Evolutionary conservation across 1,140 invertebrate genomes (phyloP).

Genomic region (Eueides isabella): DNA sequence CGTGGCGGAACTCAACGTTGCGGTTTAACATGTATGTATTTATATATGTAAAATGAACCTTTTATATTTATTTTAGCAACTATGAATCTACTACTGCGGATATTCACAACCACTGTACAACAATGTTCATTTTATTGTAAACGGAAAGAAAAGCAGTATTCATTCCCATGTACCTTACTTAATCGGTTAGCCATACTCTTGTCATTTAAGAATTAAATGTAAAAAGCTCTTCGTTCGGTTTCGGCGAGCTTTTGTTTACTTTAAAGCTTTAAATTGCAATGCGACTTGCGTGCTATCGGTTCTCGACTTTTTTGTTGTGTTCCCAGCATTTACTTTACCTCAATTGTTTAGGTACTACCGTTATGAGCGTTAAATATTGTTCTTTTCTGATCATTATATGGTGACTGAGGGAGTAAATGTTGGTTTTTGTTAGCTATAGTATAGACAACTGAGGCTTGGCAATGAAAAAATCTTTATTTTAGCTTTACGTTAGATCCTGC

Average conservation of each 20-base stretch:
- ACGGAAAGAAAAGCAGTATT: background rate
- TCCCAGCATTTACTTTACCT: background rate
- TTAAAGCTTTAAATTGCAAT: background rate
- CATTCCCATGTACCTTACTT: background rate
- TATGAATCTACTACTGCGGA: too few relatives aligned
- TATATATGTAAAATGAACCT: too few relatives aligned
- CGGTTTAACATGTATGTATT: too few relatives aligned
- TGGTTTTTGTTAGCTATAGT: background rate
- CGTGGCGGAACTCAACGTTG: too few relatives aligned
- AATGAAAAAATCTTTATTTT: too few relatives aligned
- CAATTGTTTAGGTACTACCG: slow-evolving; percentile 18
- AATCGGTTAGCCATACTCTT: slow-evolving; percentile 1
- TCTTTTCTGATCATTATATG: background rate
- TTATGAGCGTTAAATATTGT: background rate
- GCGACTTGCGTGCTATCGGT: slow-evolving; percentile 3
- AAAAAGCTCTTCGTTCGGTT: background rate
- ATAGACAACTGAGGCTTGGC: too few relatives aligned
- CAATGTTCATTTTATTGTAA: background rate
- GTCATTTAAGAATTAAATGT: slow-evolving; percentile 1
- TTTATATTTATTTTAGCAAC: too few relatives aligned
- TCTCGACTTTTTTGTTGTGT: slow-evolving; percentile 12
- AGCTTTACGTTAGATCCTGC: background rate
- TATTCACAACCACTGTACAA: background rate
- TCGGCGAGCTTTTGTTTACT: slow-evolving; percentile 8
- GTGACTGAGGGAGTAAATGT: background rate